These are phyloP conservation scores for Oscheius sp. DNA, from an alignment of 2,888 invertebrate species.

Conservation along the genomic window DNA sequence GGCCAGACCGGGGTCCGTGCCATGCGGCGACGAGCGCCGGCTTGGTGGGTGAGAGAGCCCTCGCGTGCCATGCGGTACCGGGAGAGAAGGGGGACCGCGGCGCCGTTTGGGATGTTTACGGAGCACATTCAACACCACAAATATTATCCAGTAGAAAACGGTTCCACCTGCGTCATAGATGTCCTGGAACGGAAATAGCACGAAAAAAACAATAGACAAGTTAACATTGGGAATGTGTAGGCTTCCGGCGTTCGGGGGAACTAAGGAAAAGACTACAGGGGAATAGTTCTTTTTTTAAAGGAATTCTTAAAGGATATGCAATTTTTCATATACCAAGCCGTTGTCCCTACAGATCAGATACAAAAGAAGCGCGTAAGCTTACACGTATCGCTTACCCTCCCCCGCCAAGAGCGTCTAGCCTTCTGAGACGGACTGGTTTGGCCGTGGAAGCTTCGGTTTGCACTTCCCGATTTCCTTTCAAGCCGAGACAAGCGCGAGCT, in stretches of 20 bases:
- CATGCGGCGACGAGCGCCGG: constrained; percentile 2
- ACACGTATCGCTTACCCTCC: constrained; percentile 11
- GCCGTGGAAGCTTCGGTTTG: constrained; percentile 27
- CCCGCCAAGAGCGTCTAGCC: neutral
- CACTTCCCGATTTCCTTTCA: constrained; percentile 20
- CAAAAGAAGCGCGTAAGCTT: constrained; percentile 10
- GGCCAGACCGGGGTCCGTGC: neutral
- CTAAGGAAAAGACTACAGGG: too few species aligned
- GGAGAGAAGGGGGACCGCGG: constrained; percentile 15
- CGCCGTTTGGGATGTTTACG: constrained; percentile 29
- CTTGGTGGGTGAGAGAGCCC: constrained; percentile 6
- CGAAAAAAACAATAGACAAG: neutral
- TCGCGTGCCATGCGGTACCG: constrained; percentile 31
- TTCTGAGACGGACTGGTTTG: constrained; percentile 32
- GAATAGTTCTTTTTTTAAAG: too few species aligned
- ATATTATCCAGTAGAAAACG: constrained; percentile 31
- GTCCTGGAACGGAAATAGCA: constrained; percentile 2
- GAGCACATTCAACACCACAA: constrained; percentile 33
- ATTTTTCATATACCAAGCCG: too few species aligned
- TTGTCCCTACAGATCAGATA: too few species aligned
- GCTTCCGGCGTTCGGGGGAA: too few species aligned
- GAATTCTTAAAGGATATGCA: too few species aligned
- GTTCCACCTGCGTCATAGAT: constrained; percentile 2
- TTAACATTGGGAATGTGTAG: too few species aligned
- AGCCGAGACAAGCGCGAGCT: constrained; percentile 22